phyloP scores from a whole-genome alignment of 2,113 vertebrate genomes.

The Brachyhypopomus gauderio region DNA sequence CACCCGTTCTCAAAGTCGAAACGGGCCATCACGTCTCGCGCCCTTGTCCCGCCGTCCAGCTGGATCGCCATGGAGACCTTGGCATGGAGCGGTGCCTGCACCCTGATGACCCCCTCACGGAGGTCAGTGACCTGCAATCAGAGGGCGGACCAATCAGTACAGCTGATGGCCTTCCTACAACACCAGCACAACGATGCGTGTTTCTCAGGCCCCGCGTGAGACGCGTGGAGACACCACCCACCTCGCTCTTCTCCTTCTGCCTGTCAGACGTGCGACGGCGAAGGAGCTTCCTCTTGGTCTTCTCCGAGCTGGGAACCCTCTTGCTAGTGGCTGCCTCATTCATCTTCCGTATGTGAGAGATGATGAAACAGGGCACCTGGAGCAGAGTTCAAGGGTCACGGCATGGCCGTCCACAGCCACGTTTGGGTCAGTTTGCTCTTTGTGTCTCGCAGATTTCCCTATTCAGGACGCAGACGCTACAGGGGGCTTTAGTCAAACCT shows the following conservation, averaged over 20 bases:
- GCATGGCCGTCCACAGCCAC: not conserved
- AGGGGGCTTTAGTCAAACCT: not conserved
- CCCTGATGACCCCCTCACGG: slow-evolving; percentile 88
- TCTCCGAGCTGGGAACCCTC: slow-evolving; percentile 77
- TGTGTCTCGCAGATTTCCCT: not conserved
- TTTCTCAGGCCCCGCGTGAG: too few species aligned
- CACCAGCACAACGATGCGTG: too few species aligned
- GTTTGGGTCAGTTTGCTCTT: slow-evolving; percentile 16
- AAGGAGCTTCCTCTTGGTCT: slow-evolving; percentile 79
- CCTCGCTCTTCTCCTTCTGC: slow-evolving; percentile 81
- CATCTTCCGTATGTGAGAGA: slow-evolving; percentile 91
- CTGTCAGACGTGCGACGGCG: slow-evolving; percentile 81
- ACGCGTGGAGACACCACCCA: slow-evolving; percentile 50
- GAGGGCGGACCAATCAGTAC: too few species aligned
- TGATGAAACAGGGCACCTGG: slow-evolving; percentile 89
- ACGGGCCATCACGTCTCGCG: slow-evolving; percentile 85
- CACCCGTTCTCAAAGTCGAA: slow-evolving; percentile 88
- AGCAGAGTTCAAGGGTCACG: slow-evolving; percentile 7
- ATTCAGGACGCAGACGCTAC: not conserved
- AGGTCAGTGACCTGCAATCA: slow-evolving; percentile 79
- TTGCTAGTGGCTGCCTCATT: slow-evolving; percentile 83
- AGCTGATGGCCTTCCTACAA: too few species aligned
- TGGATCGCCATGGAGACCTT: slow-evolving; percentile 98
- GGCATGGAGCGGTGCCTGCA: slow-evolving; percentile 89
- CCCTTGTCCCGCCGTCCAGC: slow-evolving; percentile 84